Evolutionary conservation across 2,797 vertebrate genomes (phyloP), one percentile per base, ranked within the genome.

Genomic region (Paramormyrops hopkinsi): DNA sequence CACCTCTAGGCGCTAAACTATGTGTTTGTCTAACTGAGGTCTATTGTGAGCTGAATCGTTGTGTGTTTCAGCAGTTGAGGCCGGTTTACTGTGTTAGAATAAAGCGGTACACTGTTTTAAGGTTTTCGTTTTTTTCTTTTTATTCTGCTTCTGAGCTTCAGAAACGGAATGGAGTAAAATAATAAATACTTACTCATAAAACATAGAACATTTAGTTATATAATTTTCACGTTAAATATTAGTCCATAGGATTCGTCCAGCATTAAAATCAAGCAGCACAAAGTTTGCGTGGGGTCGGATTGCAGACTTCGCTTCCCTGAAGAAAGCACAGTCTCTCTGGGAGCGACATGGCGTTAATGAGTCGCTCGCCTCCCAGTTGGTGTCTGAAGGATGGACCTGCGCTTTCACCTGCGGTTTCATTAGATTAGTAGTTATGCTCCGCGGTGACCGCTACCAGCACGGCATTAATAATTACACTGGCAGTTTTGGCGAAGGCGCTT

Each of bases 11-110:
- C 87, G 19, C 41, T 69, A 29, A 87, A 94, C 92, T 79, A 91
- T 44, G 90, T 88, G 89, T 91, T 91, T 90, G 92, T 93, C 89
- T 90, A 92, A 91, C 92, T 89, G 90, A 91, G 53, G 53, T 56
- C 53, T 91, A 91, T 92, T 88, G 90, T 89, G 89, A 91, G 90
- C 86, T 90, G 89, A 29, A 51, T 33, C 50, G 48, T 14, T 37
- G 11, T 8, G 29, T 56, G 59, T 25, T 46, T 88, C 87, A 41
- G n/a, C 22, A n/a, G 19, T 65, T 88, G 41, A 69, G 37, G 22
- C 86, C 37, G 59, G 17, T 88, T 88, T 69, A 87, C 50, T 54
- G 56, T 37, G 4, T 88, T 51, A 44, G 29, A 41, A 85, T 65
- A 33, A 88, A 48, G n/a, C 48, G 41, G 5, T 69, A 82, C 41